These are phyloP conservation scores for Drosophila cognata DNA, from an alignment of 2,888 invertebrate genomes.

Conservation along the genomic window DNA sequence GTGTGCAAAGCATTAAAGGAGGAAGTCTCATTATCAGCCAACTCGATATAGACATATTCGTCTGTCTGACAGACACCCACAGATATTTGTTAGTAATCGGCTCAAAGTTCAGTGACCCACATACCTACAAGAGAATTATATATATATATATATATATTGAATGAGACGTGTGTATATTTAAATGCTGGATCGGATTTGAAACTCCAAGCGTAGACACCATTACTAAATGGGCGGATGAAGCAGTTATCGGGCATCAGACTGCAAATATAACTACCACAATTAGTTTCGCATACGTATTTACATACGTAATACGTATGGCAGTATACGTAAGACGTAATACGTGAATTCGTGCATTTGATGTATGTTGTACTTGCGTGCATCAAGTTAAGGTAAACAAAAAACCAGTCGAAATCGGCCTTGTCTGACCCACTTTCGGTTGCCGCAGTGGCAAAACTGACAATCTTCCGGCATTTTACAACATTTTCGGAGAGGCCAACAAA, in stretches of 20 bases:
- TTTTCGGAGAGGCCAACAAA: slow-evolving; percentile 60
- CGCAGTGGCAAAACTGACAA: slow-evolving; percentile 75
- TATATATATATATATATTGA: background rate
- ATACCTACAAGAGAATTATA: background rate
- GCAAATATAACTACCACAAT: background rate
- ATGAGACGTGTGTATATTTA: background rate
- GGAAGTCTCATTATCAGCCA: background rate
- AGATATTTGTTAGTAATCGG: background rate
- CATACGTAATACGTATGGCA: background rate
- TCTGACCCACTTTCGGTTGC: slow-evolving; percentile 80
- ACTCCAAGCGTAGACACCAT: background rate
- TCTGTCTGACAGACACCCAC: background rate
- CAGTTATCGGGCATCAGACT: background rate
- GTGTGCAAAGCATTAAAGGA: background rate
- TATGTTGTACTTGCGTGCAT: slow-evolving; percentile 19
- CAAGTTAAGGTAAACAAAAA: slow-evolving; percentile 48
- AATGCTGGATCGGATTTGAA: background rate
- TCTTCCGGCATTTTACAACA: slow-evolving; percentile 74
- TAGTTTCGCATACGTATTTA: background rate
- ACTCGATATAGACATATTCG: background rate
- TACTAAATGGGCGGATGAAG: background rate
- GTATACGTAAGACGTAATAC: background rate
- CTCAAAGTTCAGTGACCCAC: background rate
- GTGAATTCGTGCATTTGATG: slow-evolving; percentile 4
- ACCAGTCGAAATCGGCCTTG: slow-evolving; percentile 80